These are phyloP conservation scores for Chaetophractus vellerosus DNA, from an alignment of 2,797 vertebrate species.

Conservation along the genomic window DNA sequence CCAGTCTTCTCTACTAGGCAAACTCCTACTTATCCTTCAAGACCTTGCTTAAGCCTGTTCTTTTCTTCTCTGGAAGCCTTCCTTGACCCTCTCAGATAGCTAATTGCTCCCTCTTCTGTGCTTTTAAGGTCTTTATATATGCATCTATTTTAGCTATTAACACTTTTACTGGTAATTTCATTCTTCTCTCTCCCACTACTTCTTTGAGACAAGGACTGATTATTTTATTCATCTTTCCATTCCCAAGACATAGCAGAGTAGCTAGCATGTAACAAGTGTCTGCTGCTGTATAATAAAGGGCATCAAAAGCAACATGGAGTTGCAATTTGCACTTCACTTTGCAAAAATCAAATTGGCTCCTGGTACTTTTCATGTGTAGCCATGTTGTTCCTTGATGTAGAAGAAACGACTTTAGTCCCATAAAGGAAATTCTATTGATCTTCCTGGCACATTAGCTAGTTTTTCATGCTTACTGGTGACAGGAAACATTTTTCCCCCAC, in stretches of 20 bases:
- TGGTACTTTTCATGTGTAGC: slow-evolving; percentile 62
- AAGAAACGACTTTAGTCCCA: slow-evolving; percentile 52
- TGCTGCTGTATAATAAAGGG: slow-evolving; percentile 55
- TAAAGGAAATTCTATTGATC: slow-evolving; percentile 61
- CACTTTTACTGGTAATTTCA: slow-evolving; percentile 52
- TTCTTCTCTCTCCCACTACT: slow-evolving; percentile 40
- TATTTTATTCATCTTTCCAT: slow-evolving; percentile 56
- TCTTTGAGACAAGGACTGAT: slow-evolving; percentile 71
- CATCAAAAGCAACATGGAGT: slow-evolving; percentile 40
- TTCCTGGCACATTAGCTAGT: neutral
- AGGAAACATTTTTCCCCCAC: neutral
- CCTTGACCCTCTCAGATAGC: neutral
- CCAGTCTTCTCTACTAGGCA: neutral
- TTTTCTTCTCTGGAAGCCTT: slow-evolving; percentile 38
- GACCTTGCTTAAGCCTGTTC: slow-evolving; percentile 24
- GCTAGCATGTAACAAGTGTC: slow-evolving; percentile 42
- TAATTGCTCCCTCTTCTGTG: slow-evolving; percentile 32
- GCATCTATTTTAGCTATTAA: slow-evolving; percentile 16
- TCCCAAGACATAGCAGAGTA: slow-evolving; percentile 56
- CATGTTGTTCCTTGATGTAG: slow-evolving; percentile 53
- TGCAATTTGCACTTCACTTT: slow-evolving; percentile 64
- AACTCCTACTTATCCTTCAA: slow-evolving; percentile 64
- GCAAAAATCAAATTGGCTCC: slow-evolving; percentile 68
- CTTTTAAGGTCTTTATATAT: slow-evolving; percentile 39
- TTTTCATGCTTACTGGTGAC: slow-evolving; percentile 55